These are phyloP conservation scores for Sterrhoptilus dennistouni DNA, from an alignment of 2,113 vertebrate species.

Conservation along the genomic window DNA sequence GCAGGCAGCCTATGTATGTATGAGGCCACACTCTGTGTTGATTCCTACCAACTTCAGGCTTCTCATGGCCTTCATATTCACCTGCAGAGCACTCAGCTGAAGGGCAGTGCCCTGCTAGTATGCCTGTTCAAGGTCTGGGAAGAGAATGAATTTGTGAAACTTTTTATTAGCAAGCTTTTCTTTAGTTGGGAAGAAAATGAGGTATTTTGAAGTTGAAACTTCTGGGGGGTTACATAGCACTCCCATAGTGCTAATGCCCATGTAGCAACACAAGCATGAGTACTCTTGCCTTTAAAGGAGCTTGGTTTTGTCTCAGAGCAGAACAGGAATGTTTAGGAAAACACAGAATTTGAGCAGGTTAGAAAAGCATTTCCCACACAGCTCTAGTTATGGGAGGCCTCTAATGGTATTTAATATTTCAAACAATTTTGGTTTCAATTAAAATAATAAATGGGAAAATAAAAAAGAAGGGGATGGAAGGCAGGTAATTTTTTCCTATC, in stretches of 20 bases:
- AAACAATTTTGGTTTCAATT: conserved; percentile 43
- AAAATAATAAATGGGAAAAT: conserved; percentile 42
- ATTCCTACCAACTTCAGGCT: neutral
- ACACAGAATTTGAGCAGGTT: neutral
- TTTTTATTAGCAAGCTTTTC: neutral
- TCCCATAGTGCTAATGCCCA: neutral
- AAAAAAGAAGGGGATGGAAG: neutral
- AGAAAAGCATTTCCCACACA: neutral
- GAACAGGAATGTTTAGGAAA: neutral
- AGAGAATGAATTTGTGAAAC: neutral
- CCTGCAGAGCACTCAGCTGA: neutral
- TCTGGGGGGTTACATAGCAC: neutral
- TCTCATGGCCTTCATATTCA: neutral
- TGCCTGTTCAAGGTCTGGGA: neutral
- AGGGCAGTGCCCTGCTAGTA: neutral
- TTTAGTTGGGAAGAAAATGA: neutral
- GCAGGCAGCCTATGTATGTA: neutral
- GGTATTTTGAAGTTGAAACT: neutral
- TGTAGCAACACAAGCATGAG: neutral
- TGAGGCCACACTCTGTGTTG: accelerated
- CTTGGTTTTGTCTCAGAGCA: neutral
- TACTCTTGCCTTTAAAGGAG: neutral
- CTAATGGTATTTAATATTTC: conserved; percentile 30
- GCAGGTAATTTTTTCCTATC: conserved; percentile 38
- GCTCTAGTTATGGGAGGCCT: neutral